Evolutionary conservation across 2,113 vertebrate species (phyloP), one percentile per base, ranked within the genome.

Genomic region (Pterocles gutturalis): DNA sequence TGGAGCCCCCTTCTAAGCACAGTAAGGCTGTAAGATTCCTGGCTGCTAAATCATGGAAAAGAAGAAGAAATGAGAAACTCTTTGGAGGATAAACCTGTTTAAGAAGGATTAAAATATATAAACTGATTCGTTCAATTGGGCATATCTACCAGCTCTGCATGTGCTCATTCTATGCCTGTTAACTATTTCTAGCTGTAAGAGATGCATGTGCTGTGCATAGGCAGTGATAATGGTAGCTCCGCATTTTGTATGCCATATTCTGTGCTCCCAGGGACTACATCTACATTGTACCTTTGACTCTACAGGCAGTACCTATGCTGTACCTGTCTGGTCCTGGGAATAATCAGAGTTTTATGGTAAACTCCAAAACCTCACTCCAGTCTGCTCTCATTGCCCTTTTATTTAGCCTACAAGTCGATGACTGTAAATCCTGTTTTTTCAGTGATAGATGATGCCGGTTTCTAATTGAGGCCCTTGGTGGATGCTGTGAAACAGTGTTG

Each of bases 51-150:
- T 97, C 95, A 94, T 92, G 94, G 87, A 92, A 97, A 95, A 96
- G 90, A 95, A 89, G 96, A 96, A 96, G 95, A 95, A 97, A 98
- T 81, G 92, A 98, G 89, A 95, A 95, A 96, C 83, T 96, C 93
- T 96, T 95, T 93, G 96, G 95, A 94, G 95, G 97, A 97, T 98
- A 97, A 98, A 97, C 87, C 95, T 97, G 94, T 96, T 97, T 97
- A 98, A 98, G 97, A 93, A 96, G 96, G 97, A 98, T 97, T 97
- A 98, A 97, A 96, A 96, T 97, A 98, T 79, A 97, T 98, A 97
- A 98, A 97, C 93, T 97, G 95, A 96, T 96, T 95, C 93, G 93
- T 97, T 98, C 95, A 95, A 10, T 94, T 96, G 87, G 93, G 77
- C 83, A 93, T 93, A 97, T 97, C 87, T 96, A 88, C 85, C 73